A percentile compares a stretch with the other conserved stretches of the same genome.
Conservation (phyloP, 2,888 invertebrate genomes). For the Pecten maximus region DNA sequence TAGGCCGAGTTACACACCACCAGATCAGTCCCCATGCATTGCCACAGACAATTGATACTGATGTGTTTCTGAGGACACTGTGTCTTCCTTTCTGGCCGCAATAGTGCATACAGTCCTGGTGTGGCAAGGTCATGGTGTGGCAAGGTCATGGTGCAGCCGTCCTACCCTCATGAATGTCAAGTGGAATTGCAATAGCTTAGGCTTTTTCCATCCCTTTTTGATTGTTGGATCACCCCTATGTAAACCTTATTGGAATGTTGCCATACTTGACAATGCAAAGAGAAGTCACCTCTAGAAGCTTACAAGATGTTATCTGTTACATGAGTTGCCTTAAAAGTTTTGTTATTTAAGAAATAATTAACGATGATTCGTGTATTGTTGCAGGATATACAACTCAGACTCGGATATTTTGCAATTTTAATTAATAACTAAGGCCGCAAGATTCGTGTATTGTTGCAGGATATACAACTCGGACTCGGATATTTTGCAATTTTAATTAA, state of each 20-base stretch:
- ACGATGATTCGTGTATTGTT: not conserved
- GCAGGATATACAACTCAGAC: no score
- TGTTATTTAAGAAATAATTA: not conserved
- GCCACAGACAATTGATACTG: not conserved
- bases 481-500: no score
- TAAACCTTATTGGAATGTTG: not conserved
- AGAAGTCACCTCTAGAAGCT: not conserved
- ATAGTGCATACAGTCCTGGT: not conserved
- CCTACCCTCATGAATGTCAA: conserved; percentile 18
- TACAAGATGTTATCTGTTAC: not conserved
- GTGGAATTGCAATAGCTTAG: not conserved
- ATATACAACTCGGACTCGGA: no score
- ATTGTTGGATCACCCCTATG: not conserved
- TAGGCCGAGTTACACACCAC: not conserved
- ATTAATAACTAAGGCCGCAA: no score
- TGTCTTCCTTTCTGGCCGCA: not conserved
- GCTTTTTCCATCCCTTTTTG: not conserved
- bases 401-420: no score
- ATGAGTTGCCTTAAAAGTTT: not conserved
- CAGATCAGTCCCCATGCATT: not conserved
- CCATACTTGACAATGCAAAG: not conserved
- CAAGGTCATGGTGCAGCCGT: not conserved
- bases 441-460: no score
- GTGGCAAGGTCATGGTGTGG: not conserved
- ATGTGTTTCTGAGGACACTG: not conserved